These are phyloP conservation scores for Scatophagus argus DNA, from an alignment of 2,113 vertebrate genomes.

Conservation along the genomic window DNA sequence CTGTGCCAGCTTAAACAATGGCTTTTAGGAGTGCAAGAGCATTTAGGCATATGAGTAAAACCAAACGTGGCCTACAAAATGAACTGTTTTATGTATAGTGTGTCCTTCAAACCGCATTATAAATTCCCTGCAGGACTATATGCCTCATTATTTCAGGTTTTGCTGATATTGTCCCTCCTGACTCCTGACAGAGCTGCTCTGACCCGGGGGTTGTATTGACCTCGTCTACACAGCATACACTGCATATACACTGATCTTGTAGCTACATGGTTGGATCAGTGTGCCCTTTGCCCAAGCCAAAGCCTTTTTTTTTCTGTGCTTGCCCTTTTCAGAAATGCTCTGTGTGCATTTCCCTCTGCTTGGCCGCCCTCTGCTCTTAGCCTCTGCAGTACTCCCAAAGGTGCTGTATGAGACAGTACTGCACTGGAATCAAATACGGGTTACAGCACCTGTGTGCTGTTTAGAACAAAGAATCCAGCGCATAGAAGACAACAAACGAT, in stretches of 20 bases:
- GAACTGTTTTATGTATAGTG: slow-evolving; percentile 22
- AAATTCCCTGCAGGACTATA: slow-evolving; percentile 24
- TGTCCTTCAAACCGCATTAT: slow-evolving; percentile 54
- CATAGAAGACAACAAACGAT: slow-evolving; percentile 7
- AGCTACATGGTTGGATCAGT: slow-evolving; percentile 64
- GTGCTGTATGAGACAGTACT: slow-evolving; percentile 49
- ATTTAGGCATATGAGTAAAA: slow-evolving; percentile 12
- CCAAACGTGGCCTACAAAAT: slow-evolving; percentile 17
- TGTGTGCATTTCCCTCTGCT: slow-evolving; percentile 70
- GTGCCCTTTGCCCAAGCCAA: slow-evolving; percentile 72
- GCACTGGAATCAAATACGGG: slow-evolving; percentile 48
- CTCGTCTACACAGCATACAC: slow-evolving; percentile 50
- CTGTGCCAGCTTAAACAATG: slow-evolving; percentile 22
- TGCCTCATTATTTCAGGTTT: slow-evolving; percentile 44
- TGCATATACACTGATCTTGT: slow-evolving; percentile 54
- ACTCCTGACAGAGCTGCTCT: slow-evolving; percentile 55
- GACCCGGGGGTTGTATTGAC: slow-evolving; percentile 65
- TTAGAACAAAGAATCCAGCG: slow-evolving; percentile 35
- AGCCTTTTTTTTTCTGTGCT: slow-evolving; percentile 57
- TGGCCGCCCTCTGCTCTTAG: slow-evolving; percentile 58
- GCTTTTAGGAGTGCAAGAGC: slow-evolving; percentile 21
- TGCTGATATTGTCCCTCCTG: slow-evolving; percentile 59
- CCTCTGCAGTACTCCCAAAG: slow-evolving; percentile 55
- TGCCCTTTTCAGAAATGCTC: slow-evolving; percentile 78
- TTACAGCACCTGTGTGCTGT: slow-evolving; percentile 44